Conservation (phyloP, 2,797 vertebrate species). For the Mallotus villosus region DNA sequence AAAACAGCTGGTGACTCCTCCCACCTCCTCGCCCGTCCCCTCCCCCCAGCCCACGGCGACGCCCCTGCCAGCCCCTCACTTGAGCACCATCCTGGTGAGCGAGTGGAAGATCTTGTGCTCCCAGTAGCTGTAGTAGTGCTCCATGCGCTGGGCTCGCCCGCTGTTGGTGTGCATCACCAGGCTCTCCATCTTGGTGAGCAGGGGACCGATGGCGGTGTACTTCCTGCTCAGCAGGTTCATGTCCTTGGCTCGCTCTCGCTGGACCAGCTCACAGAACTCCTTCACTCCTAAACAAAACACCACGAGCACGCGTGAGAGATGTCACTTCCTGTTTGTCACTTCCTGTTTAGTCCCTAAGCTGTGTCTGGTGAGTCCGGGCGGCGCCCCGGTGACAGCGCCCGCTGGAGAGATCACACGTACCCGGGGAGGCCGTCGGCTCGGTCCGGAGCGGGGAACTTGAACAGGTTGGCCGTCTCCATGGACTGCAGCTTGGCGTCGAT, state of each 20-base stretch:
- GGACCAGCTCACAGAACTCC: conserved; percentile 85
- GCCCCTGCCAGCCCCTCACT: conserved; percentile 65
- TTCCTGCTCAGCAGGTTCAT: conserved; percentile 75
- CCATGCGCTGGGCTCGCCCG: conserved; percentile 81
- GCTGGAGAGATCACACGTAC: conserved; percentile 60
- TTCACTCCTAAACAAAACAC: conserved; percentile 77
- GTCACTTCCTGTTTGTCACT: conserved; percentile 1
- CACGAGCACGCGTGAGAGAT: neutral
- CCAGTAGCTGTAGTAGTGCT: conserved; percentile 86
- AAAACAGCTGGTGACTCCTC: too few species aligned
- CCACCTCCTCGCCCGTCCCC: neutral
- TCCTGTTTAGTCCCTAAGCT: neutral
- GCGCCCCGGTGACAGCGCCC: too few species aligned
- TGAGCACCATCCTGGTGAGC: conserved; percentile 84
- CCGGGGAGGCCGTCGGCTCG: conserved; percentile 74
- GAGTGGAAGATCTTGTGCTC: conserved; percentile 82
- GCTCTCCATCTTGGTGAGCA: conserved; percentile 86
- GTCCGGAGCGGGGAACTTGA: conserved; percentile 75
- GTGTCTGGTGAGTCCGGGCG: neutral
- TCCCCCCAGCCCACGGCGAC: too few species aligned
- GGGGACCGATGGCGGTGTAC: conserved; percentile 81
- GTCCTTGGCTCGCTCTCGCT: conserved; percentile 76
- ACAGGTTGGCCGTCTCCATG: conserved; percentile 82
- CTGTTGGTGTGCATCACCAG: conserved; percentile 81
- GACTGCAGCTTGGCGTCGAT: conserved; percentile 77